Conservation (phyloP, 2,797 vertebrate genomes). For the Acestrorhynchus altus region DNA sequence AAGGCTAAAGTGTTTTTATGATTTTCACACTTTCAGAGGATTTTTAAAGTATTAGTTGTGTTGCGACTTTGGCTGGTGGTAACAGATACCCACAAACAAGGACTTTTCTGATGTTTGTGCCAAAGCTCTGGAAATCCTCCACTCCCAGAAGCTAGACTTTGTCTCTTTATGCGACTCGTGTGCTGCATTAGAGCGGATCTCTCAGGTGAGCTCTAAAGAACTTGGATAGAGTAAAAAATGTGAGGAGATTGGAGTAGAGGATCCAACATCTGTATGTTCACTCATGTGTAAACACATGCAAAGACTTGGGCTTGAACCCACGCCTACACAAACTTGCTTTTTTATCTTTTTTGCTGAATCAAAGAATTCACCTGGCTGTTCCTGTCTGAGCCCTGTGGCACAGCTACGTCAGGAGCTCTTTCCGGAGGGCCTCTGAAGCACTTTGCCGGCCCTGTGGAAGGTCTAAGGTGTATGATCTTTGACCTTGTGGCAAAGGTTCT, state of each 20-base stretch:
- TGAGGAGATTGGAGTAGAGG: neutral
- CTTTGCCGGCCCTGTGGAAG: no score
- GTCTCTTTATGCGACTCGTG: neutral
- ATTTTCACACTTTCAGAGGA: neutral
- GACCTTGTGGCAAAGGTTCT: neutral
- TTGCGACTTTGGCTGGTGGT: neutral
- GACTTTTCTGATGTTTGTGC: neutral
- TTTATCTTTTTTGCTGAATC: neutral
- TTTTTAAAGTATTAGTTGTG: neutral
- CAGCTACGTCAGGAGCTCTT: no score
- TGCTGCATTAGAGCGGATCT: neutral
- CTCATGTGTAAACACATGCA: neutral
- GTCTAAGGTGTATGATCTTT: no score
- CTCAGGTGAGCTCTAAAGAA: neutral
- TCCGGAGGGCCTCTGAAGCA: neutral
- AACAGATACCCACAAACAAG: neutral
- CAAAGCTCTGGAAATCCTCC: slow-evolving; percentile 1
- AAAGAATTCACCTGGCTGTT: neutral
- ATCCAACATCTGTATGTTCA: neutral
- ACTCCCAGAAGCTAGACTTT: neutral
- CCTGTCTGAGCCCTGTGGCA: neutral
- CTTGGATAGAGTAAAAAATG: neutral
- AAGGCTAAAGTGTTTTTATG: neutral
- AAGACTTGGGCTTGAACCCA: neutral
- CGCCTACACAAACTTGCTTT: no score